Conservation (phyloP, 1,140 invertebrate species). For the Saccostrea cuccullata region DNA sequence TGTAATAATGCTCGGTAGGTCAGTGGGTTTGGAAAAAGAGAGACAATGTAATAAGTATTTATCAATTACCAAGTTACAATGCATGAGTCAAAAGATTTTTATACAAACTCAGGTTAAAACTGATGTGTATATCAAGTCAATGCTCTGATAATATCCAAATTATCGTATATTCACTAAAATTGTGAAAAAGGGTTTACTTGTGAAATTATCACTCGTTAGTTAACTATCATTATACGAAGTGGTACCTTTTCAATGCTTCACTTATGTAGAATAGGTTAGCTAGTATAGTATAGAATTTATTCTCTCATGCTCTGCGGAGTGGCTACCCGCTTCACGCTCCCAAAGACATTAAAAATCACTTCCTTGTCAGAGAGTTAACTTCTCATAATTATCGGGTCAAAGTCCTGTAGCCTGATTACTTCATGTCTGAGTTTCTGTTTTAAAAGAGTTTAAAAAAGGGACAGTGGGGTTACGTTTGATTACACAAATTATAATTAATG, state of each 20-base stretch:
- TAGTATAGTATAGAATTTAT: not conserved
- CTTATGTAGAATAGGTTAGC: not conserved
- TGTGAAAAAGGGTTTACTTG: not conserved
- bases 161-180: not conserved
- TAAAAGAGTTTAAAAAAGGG: not conserved
- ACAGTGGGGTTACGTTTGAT: too few species aligned
- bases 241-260: not conserved
- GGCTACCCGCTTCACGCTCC: not conserved
- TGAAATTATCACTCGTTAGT: not conserved
- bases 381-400: not conserved
- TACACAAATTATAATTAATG: too few species aligned
- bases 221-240: not conserved
- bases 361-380: not conserved
- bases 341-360: not conserved
- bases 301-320: not conserved
- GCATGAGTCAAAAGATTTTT: not conserved
- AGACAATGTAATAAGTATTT: not conserved
- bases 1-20: not conserved
- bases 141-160: not conserved
- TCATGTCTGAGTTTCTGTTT: not conserved
- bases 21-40: not conserved
- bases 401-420: not conserved
- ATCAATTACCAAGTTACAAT: not conserved
- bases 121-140: conserved; percentile 3
- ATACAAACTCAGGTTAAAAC: not conserved